Evolutionary conservation across 2,888 invertebrate species (phyloP), one percentile per base, ranked within the genome.

Genomic region (Theretra japonica): DNA sequence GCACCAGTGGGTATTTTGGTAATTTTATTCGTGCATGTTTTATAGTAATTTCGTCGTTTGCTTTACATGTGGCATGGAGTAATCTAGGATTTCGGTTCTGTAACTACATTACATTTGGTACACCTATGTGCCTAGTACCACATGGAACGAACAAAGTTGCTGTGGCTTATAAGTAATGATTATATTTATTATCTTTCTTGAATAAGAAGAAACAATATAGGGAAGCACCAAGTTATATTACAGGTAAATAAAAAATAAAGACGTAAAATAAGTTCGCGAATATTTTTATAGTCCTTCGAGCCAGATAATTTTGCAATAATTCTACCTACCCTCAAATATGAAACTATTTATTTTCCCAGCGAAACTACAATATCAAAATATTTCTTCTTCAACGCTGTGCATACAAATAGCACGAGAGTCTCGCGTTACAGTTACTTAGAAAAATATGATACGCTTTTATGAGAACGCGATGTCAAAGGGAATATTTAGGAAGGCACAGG

Each of bases 391-490:
- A 60, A 48, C 23, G 33, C n/a, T 65, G 41, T 48, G n/a, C 53
- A 48, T 23, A 48, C 5, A 65, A 65, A 62, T 23, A 17, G 33
- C 41, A 23, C 65, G 53, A n/a, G 53, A 65, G 21, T 11, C 41
- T 15, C 59, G 28, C 17, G 23, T 41, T 41, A 62, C n/a, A 11
- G 62, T 65, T 65, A 23, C 65, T 65, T 48, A 48, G 41, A 65
- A 65, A 60, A 48, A 65, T 41, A 48, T 65, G 48, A 48, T 65
- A 65, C 25, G 65, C 23, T 65, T 65, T 65, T 65, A 65, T 65
- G 48, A 48, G 41, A 41, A 65, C 30, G 30, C n/a, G 60, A n/a
- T 48, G 65, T 65, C 65, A 65, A 65, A 65, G 23, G 21, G 65
- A 65, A 65, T 65, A 65, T 65, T 65, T 48, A 65, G 65, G 65